Base-by-base conservation (phyloP, 2,888 invertebrate genomes). In the Coronaproctus castanopsis region DNA sequence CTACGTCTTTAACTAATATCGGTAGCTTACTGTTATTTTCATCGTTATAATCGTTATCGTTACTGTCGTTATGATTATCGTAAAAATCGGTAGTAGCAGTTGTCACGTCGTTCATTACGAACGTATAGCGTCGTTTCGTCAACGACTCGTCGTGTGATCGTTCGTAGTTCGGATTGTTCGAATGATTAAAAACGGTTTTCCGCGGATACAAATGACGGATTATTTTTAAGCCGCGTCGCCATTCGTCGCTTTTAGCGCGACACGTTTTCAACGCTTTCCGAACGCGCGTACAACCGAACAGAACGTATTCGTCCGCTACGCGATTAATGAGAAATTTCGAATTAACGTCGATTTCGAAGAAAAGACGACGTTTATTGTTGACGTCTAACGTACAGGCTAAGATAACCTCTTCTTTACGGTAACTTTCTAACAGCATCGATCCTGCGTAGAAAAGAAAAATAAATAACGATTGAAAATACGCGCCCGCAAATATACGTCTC, bases 201-300 rank as follows among this genome's bases (percentile, higher is more conserved):
- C 67, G 67, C 2, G 65, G 65, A 62, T 66, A 66, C 22, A 67
- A 65, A 60, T 67, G 65, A 51, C 66, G 66, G 2, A 66, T 66
- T 24, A 67, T 63, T 62, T 67, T 67, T 36, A 72, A 69, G 63
- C 72, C 72, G 49, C 71, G 65, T 56, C 69, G 66, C 73, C 73
- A 73, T 58, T 66, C 64, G 24, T 73, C 71, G 18, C 70, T 70
- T 56, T 71, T 69, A 49, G 69, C 69, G 18, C 73, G 72, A 69
- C 76, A 76, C 64, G 72, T 73, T 18, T 73, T 70, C 57, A 76
- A 64, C 62, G 76, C 73, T 63, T 72, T 70, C 63, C 75, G 75
- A 68, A 75, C 75, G 65, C 73, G 72, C 52, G 75, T 74, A 23
- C 75, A 74, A 52, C 75, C 71, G 62, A 75, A 69, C 21, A 75